Percentiles rank a stretch among this genome's conserved stretches.
phyloP scores from a whole-genome alignment of 2,888 invertebrate species.

The Petrolisthes cinctipes region DNA sequence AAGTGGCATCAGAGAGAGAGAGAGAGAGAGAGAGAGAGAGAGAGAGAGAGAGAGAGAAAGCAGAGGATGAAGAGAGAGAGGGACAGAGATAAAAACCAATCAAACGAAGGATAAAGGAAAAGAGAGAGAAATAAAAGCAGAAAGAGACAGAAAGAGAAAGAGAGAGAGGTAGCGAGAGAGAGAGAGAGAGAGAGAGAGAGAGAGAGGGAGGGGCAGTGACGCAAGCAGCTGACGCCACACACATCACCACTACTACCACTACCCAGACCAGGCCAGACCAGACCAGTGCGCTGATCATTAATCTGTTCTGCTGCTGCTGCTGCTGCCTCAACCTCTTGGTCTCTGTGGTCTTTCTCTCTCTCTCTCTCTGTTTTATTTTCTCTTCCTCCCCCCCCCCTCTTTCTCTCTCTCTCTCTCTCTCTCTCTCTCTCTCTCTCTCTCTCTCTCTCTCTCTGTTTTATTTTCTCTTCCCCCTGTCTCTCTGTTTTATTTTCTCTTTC shows the following conservation, averaged over 20 bases:
- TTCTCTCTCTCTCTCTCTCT: neutral
- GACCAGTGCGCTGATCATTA: too few relatives aligned
- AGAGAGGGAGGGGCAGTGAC: too few relatives aligned
- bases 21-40: too few relatives aligned
- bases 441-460: constrained; percentile 1
- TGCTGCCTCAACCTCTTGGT: neutral
- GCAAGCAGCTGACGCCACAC: too few relatives aligned
- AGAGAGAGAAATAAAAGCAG: too few relatives aligned
- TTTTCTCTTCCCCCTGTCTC: neutral
- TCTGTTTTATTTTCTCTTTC: constrained; percentile 8
- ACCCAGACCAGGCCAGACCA: neutral
- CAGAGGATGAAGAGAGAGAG: neutral
- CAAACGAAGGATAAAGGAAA: too few relatives aligned
- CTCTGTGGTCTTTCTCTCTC: neutral
- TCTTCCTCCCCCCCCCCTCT: neutral
- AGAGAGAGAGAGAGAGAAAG: neutral
- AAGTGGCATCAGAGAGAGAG: neutral
- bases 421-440: constrained; percentile 17
- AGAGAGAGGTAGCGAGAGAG: too few relatives aligned
- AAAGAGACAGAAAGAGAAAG: too few relatives aligned
- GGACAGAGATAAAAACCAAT: neutral
- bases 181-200: too few relatives aligned
- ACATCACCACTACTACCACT: neutral
- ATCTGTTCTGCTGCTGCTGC: neutral
- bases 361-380: neutral